phyloP scores from a whole-genome alignment of 2,888 invertebrate species.

The Ophion ellenae region DNA sequence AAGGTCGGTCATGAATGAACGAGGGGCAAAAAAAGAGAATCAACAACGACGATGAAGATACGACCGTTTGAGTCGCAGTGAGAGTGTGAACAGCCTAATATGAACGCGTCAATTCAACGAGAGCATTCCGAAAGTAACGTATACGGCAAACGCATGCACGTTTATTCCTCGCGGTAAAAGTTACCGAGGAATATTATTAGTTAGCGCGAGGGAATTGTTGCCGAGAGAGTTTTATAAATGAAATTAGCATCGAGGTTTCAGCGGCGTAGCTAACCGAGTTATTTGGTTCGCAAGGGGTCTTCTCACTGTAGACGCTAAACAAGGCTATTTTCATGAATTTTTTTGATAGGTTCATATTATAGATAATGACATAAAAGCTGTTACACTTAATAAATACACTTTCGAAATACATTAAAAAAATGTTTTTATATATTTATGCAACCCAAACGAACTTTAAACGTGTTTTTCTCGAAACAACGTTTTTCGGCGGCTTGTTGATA shows the following conservation, averaged over 20 bases:
- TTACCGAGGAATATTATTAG: constrained; percentile 28
- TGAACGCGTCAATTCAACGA: constrained; percentile 15
- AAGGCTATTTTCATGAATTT: no score
- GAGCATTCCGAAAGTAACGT: constrained; percentile 38
- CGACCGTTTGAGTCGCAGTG: constrained; percentile 23
- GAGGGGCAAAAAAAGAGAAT: constrained; percentile 11
- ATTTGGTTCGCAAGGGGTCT: constrained; percentile 2
- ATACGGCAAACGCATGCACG: background rate
- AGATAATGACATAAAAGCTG: no score
- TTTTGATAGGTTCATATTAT: no score
- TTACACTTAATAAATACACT: no score
- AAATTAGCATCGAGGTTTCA: constrained; percentile 50
- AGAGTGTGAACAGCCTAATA: constrained; percentile 51
- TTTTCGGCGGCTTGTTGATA: no score
- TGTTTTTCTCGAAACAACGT: no score
- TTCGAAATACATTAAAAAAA: no score
- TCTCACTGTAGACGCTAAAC: no score
- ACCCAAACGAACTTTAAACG: no score
- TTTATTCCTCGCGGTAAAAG: constrained; percentile 42
- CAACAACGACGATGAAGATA: constrained; percentile 15
- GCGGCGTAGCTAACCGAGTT: constrained; percentile 24
- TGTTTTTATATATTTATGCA: no score
- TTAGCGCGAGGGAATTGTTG: constrained; percentile 20
- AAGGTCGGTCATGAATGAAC: constrained; percentile 57
- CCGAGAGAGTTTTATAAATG: constrained; percentile 49